phyloP scores from a whole-genome alignment of 2,797 vertebrate genomes.

The Acipenser transmontanus region DNA sequence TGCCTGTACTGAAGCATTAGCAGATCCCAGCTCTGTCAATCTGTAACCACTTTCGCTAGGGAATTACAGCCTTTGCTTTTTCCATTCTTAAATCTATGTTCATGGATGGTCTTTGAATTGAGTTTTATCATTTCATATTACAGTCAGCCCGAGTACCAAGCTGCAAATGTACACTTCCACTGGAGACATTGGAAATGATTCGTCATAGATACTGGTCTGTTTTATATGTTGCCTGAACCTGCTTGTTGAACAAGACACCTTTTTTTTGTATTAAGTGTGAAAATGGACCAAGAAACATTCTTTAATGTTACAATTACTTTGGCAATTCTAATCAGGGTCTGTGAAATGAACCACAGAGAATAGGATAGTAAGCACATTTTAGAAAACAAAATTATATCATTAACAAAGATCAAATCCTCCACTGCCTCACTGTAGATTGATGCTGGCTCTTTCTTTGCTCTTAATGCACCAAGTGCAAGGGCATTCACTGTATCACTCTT shows the following conservation, averaged over 20 bases:
- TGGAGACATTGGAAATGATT: slow-evolving; percentile 47
- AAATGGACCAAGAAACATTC: slow-evolving; percentile 55
- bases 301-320: too few species aligned
- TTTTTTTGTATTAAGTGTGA: slow-evolving; percentile 55
- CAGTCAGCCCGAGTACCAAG: slow-evolving; percentile 39
- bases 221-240: slow-evolving; percentile 46
- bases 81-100: slow-evolving; percentile 36
- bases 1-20: slow-evolving; percentile 21
- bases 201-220: slow-evolving; percentile 44
- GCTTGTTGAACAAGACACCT: slow-evolving; percentile 52
- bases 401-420: too few species aligned
- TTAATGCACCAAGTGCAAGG: too few species aligned
- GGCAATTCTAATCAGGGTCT: too few species aligned
- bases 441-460: too few species aligned
- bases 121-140: slow-evolving; percentile 53
- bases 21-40: slow-evolving; percentile 36
- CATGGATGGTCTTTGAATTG: slow-evolving; percentile 34
- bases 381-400: too few species aligned
- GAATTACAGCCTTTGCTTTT: slow-evolving; percentile 32
- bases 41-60: slow-evolving; percentile 39
- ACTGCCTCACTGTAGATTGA: too few species aligned
- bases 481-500: too few species aligned
- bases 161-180: slow-evolving; percentile 34
- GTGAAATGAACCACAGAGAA: too few species aligned
- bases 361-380: too few species aligned